phyloP scores from a whole-genome alignment of 2,113 vertebrate genomes.

The Hypocryptadius cinnamomeus region DNA sequence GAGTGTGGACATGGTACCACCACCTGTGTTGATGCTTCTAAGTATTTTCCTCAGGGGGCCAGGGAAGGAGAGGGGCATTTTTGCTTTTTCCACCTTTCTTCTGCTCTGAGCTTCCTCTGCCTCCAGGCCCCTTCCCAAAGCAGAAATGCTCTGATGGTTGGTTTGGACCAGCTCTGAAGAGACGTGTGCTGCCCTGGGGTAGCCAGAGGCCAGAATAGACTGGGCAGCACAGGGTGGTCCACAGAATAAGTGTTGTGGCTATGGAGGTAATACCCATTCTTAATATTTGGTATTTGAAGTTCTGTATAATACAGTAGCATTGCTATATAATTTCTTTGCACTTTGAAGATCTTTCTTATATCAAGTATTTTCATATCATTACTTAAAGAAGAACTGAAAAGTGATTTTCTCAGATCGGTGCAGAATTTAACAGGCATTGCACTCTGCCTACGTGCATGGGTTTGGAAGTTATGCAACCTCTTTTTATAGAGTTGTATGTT shows the following conservation, averaged over 20 bases:
- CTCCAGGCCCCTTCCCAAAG: neutral
- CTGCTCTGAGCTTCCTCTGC: neutral
- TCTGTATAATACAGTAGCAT: neutral
- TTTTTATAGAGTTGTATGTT: conserved; percentile 28
- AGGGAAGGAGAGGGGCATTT: neutral
- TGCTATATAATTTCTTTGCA: neutral
- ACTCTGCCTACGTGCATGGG: conserved; percentile 9
- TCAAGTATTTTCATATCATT: neutral
- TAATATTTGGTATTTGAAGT: neutral
- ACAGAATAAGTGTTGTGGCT: neutral
- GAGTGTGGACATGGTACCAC: neutral
- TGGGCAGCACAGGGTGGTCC: neutral
- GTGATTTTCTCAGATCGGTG: neutral
- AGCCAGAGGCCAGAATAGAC: neutral
- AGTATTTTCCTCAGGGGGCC: fast-evolving
- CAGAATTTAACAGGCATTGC: conserved; percentile 17
- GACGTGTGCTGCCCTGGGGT: neutral
- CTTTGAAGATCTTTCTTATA: neutral
- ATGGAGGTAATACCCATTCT: neutral
- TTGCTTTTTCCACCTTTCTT: neutral
- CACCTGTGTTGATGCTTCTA: neutral
- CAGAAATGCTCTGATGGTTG: neutral
- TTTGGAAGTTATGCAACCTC: conserved; percentile 27
- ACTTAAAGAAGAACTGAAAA: neutral
- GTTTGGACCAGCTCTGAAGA: neutral